Evolutionary conservation across 2,888 invertebrate species (phyloP).

Genomic region (Ariolimax columbianus): DNA sequence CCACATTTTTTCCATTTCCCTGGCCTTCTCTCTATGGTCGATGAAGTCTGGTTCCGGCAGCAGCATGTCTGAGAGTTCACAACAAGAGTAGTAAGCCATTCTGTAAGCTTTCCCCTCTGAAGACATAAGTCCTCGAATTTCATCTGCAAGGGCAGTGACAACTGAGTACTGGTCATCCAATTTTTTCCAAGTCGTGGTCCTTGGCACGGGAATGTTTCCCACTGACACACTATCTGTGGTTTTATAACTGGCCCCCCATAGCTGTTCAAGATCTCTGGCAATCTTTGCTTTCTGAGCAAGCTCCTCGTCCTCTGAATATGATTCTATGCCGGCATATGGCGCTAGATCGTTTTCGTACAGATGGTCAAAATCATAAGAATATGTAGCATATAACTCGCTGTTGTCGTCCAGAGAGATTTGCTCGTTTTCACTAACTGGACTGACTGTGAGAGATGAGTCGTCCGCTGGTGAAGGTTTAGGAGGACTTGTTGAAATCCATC

Average conservation of each 20-base stretch:
- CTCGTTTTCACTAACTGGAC: not conserved
- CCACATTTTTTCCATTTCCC: constrained; percentile 30
- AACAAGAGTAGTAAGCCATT: constrained; percentile 7
- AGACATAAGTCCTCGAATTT: not conserved
- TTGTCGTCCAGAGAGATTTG: not conserved
- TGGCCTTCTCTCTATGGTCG: constrained; percentile 16
- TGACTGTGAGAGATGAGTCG: not conserved
- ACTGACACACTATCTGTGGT: not conserved
- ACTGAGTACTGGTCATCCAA: not conserved
- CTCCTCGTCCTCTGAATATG: not conserved
- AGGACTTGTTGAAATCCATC: not conserved
- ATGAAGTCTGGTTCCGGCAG: not conserved
- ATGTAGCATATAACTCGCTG: not conserved
- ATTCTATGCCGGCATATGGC: not conserved
- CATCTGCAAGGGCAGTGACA: not conserved
- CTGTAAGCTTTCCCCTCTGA: not conserved
- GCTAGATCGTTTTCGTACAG: constrained; percentile 5
- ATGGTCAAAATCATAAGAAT: not conserved
- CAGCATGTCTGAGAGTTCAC: not conserved
- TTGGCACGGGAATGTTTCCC: too few relatives aligned
- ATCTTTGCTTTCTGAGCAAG: not conserved
- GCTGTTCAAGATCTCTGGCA: constrained; percentile 21
- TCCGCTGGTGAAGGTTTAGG: not conserved
- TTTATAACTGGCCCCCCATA: constrained; percentile 24
- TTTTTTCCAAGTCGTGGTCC: not conserved